Base-by-base conservation (phyloP, 2,888 invertebrate species). In the Lysandra bellargus region DNA sequence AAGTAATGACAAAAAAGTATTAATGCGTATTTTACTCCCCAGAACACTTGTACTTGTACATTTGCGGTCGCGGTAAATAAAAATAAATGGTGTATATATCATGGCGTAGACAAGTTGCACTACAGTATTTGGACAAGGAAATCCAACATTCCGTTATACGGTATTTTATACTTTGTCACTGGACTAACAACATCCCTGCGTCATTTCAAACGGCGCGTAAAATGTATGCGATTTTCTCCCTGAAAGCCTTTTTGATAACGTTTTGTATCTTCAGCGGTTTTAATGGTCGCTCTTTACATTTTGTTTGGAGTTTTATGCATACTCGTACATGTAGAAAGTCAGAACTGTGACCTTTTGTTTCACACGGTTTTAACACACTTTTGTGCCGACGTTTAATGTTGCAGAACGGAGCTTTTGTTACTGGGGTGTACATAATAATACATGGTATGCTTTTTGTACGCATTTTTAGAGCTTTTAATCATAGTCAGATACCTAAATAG, bases 81-180 rank as follows among this genome's bases (percentile, higher is more conserved):
- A 64, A 64, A 64, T 61, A n/a, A 61, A 61, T 23, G 7, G 64
- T 64, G 30, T 64, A 30, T 30, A 12, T 64, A 30, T 23, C 64
- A 64, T 61, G 2, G 53, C n/a, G 78, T 77, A 53, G 14, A 72
- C 44, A 80, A 79, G 80, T 81, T 80, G 78, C 81, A 80, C 81
- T 83, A 83, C 76, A 83, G 85, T 86, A 86, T 86, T 87, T 83
- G 83, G 83, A 83, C 81, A 81, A 80, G 83, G 80, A 84, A 80
- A 83, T 86, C 83, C 84, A 88, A 87, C 85, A 87, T 87, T 82
- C 83, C 83, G 86, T 87, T 84, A 87, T 85, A 83, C 82, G 85
- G 84, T 84, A 86, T 87, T 87, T 87, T 85, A 84, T 85, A 81
- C 84, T 83, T 85, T 86, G 84, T 84, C 82, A 83, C 80, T 74